Evolutionary conservation across 2,797 vertebrate genomes (phyloP).

Genomic region (Pangasius larnaudii): DNA sequence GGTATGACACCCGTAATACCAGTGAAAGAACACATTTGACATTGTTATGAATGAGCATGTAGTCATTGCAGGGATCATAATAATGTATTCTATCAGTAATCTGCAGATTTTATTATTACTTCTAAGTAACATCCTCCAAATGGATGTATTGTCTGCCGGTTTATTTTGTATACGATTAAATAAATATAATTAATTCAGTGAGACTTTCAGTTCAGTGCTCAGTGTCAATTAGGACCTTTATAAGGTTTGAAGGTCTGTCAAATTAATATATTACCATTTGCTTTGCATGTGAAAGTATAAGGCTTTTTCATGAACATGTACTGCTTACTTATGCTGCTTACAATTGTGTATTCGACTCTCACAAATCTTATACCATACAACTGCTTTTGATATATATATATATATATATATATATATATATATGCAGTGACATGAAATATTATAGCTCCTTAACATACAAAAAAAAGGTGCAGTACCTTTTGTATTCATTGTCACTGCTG

Average conservation of each 20-base stretch:
- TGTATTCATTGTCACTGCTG: background rate
- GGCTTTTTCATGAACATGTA: background rate
- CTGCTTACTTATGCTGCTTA: background rate
- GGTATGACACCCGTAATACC: constrained; percentile 68
- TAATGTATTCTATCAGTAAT: background rate
- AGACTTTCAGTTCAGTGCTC: background rate
- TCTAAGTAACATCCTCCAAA: background rate
- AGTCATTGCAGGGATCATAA: background rate
- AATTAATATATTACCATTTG: background rate
- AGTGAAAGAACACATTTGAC: background rate
- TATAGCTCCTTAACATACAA: background rate
- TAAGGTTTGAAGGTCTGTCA: background rate
- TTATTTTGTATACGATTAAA: background rate
- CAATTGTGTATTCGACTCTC: background rate
- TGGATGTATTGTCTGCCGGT: background rate
- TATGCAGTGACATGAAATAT: background rate
- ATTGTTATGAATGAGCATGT: background rate
- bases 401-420: background rate
- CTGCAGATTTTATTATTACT: background rate
- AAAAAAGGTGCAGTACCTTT: background rate
- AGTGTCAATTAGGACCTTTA: background rate
- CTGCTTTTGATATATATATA: background rate
- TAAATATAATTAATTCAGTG: background rate
- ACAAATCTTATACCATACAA: background rate
- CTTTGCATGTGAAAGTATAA: background rate